phyloP scores from a whole-genome alignment of 2,113 vertebrate genomes.

The Brachyistius frenatus region DNA sequence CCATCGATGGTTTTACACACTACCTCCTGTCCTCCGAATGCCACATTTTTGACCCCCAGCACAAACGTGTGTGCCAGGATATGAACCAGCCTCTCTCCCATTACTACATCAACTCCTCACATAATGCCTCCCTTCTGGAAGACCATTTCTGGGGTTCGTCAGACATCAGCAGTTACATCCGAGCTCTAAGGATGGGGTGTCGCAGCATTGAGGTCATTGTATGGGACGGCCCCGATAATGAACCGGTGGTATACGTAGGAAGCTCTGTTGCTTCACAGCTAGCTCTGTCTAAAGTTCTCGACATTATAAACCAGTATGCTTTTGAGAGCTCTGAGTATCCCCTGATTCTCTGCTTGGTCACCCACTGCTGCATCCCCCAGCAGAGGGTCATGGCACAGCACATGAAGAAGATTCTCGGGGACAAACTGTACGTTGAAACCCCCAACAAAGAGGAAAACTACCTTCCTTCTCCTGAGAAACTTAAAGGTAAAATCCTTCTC shows the following conservation, averaged over 20 bases:
- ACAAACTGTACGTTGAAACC: conserved; percentile 86
- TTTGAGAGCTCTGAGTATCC: conserved; percentile 92
- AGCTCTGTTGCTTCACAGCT: conserved; percentile 88
- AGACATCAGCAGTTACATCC: conserved; percentile 90
- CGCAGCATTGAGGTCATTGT: conserved; percentile 92
- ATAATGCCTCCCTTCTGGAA: conserved; percentile 90
- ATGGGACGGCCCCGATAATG: conserved; percentile 91
- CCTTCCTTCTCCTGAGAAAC: conserved; percentile 90
- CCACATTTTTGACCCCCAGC: conserved; percentile 93
- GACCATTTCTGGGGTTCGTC: conserved; percentile 93
- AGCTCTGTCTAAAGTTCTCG: conserved; percentile 89
- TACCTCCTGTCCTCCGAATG: conserved; percentile 94
- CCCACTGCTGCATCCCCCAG: conserved; percentile 88
- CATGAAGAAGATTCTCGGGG: conserved; percentile 91
- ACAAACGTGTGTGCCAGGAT: conserved; percentile 93
- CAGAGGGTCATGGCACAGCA: conserved; percentile 90
- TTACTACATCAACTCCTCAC: conserved; percentile 95
- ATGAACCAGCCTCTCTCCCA: conserved; percentile 93
- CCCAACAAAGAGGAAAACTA: conserved; percentile 86
- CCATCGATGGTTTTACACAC: conserved; percentile 92
- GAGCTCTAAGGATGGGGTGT: conserved; percentile 90
- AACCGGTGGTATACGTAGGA: conserved; percentile 90
- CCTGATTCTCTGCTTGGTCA: conserved; percentile 91
- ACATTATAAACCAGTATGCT: conserved; percentile 92
- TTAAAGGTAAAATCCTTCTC: conserved; percentile 91